Base-by-base conservation (phyloP, 1,140 invertebrate genomes). In the Leptopilina clavipes region DNA sequence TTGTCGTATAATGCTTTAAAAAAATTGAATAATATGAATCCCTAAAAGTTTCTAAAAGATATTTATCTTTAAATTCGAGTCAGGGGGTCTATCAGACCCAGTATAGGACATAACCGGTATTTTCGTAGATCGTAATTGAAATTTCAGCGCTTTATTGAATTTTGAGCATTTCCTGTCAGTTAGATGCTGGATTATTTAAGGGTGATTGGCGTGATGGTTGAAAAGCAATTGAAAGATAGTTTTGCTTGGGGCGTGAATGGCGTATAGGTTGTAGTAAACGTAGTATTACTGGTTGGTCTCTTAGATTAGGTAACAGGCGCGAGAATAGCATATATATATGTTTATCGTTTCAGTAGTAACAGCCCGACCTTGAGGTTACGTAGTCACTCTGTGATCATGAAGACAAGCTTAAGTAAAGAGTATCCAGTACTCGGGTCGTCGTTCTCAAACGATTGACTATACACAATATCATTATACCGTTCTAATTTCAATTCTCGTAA, bases 201-300 rank as follows among this genome's bases (percentile, higher is more conserved):
- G n/a, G 76, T 45, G 22, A 25, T 59, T 76, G 76, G 71, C 40
- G 59, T 43, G 56, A 70, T 54, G 40, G 65, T 72, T 79, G 78
- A 79, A 79, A 71, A 72, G 71, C 52, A 73, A 59, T 31, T 40
- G 19, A 6, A 31, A 37, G 31, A 25, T 59, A 56, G 22, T 65
- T 72, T 78, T 65, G 37, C 40, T 59, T 11, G 25, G 52, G 40
- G 40, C 22, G 45, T 52, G 19, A 52, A 52, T 31, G 71, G 44
- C n/a, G 14, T 17, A n/a, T n/a, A 52, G 48, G 14, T 25, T 44
- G 44, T 48, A 72, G 71, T 48, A 73, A 72, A 48, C 18, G 43
- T 45, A 72, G 43, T 45, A 72, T 22, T 48, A 45, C 43, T 17
- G 56, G 12, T 70, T 70, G 37, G 65, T 70, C 65, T 70, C 65